These are phyloP conservation scores for Xenops minutus DNA, from an alignment of 2,797 vertebrate species.

Conservation along the genomic window DNA sequence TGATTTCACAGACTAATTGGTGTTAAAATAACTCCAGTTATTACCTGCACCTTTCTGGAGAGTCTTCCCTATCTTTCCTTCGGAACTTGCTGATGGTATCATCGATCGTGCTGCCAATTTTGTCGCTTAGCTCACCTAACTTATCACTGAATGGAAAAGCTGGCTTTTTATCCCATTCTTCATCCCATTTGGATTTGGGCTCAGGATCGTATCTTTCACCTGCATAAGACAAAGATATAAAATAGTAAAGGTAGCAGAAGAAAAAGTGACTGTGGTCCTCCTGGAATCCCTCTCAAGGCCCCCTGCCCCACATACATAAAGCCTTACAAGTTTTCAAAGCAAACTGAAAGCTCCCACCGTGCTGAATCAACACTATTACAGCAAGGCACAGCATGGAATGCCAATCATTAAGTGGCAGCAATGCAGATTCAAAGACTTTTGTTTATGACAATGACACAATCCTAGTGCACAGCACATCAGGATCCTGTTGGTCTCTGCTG, in stretches of 20 bases:
- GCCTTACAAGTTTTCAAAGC: slow-evolving; percentile 29
- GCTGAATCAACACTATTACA: slow-evolving; percentile 52
- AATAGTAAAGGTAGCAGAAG: background rate
- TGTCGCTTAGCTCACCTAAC: slow-evolving; percentile 94
- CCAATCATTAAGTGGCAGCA: slow-evolving; percentile 55
- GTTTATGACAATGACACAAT: slow-evolving; percentile 10
- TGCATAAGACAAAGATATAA: slow-evolving; percentile 62
- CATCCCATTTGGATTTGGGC: slow-evolving; percentile 89
- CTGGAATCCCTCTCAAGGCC: background rate
- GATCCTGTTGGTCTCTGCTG: background rate
- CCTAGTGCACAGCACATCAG: background rate
- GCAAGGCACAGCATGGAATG: slow-evolving; percentile 38
- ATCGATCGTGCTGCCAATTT: slow-evolving; percentile 97
- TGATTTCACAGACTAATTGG: background rate
- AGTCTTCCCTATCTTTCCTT: slow-evolving; percentile 94
- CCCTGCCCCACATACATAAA: background rate
- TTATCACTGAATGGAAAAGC: slow-evolving; percentile 96
- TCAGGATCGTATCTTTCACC: slow-evolving; percentile 91
- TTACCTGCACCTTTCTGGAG: slow-evolving; percentile 94
- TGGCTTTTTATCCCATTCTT: slow-evolving; percentile 96
- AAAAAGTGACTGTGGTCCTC: background rate
- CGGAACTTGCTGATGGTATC: slow-evolving; percentile 96
- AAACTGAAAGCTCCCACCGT: slow-evolving; percentile 27
- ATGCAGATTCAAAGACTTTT: slow-evolving; percentile 53
- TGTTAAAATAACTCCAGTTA: background rate